Percentiles rank a stretch among this genome's conserved stretches.
Evolutionary conservation across 1,140 invertebrate genomes (phyloP).

Genomic region (Pseudomyrmex pallidus): DNA sequence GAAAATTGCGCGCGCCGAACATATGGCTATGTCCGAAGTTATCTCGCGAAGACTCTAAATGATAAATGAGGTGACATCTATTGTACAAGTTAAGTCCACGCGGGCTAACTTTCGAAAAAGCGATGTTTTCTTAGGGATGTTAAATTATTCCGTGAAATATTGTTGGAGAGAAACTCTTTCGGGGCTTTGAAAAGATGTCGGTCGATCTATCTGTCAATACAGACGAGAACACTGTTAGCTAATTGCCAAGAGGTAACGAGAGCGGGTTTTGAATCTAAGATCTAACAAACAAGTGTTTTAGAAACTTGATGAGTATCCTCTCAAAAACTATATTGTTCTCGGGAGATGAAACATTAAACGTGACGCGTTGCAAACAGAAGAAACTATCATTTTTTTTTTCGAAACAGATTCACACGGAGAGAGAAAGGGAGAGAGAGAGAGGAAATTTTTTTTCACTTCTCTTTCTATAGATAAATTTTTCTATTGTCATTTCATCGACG

Average conservation of each 20-base stretch:
- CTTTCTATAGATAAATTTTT: not conserved
- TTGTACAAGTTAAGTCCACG: constrained; percentile 23
- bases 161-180: not conserved
- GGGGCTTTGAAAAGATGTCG: not conserved
- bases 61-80: constrained; percentile 38
- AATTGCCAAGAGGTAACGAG: not conserved
- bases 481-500: not conserved
- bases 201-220: not conserved
- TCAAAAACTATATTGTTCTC: not conserved
- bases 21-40: constrained; percentile 13
- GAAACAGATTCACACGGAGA: not conserved
- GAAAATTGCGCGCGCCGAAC: constrained; percentile 28
- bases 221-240: not conserved
- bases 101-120: not conserved
- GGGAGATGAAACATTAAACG: not conserved
- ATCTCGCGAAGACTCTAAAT: constrained; percentile 4
- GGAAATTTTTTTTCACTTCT: not conserved
- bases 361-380: not conserved
- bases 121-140: not conserved
- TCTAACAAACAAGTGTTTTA: not conserved
- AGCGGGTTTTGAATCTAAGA: not conserved
- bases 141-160: constrained; percentile 11
- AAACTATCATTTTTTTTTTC: not conserved
- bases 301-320: not conserved
- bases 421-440: not conserved